A percentile compares a stretch with the other conserved stretches of the same genome.
Evolutionary conservation across 2,113 vertebrate genomes (phyloP).

Genomic region (Spilogale gracilis): DNA sequence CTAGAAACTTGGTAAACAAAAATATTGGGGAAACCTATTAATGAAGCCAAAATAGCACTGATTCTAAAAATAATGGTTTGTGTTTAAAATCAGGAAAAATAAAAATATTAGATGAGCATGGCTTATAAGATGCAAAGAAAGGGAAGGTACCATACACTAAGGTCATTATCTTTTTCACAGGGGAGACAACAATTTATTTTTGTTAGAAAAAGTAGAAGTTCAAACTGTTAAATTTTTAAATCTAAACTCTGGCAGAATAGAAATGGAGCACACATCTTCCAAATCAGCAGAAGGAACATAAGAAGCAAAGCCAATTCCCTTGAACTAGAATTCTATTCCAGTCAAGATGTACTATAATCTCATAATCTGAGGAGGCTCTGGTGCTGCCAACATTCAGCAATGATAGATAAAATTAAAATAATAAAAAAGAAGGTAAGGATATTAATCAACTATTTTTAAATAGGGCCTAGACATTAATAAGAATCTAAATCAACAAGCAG

Average conservation of each 20-base stretch:
- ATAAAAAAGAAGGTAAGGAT: background rate
- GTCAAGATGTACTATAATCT: background rate
- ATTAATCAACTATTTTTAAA: background rate
- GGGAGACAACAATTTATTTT: background rate
- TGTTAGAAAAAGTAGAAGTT: background rate
- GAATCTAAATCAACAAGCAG: background rate
- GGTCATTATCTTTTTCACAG: background rate
- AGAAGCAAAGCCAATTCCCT: background rate
- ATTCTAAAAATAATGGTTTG: background rate
- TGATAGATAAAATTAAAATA: background rate
- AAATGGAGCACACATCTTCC: background rate
- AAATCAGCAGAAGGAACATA: background rate
- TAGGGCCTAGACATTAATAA: background rate
- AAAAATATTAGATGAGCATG: background rate
- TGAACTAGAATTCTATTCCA: background rate
- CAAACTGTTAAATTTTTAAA: background rate
- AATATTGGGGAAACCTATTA: background rate
- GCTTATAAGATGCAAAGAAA: background rate
- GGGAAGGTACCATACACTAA: background rate
- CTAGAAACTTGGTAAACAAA: background rate
- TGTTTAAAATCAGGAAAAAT: background rate
- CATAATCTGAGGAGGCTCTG: background rate
- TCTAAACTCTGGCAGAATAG: background rate
- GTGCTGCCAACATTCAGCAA: background rate
- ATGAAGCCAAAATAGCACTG: background rate